Conservation (phyloP, 2,113 vertebrate species). For the Gambusia affinis region DNA sequence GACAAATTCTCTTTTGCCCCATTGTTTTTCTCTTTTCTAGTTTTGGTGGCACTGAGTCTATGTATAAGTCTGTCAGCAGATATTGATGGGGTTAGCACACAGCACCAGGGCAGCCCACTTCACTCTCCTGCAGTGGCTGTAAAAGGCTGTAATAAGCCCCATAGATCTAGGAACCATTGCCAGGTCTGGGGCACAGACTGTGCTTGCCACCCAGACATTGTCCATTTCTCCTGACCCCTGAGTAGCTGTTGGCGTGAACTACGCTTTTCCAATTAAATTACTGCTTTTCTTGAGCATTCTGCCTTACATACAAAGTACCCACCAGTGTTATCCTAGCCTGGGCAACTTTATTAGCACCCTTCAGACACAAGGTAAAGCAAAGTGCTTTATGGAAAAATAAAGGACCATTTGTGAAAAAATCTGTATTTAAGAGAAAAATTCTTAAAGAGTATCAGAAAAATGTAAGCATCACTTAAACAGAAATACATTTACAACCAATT, state of each 20-base stretch:
- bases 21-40: conserved; percentile 25
- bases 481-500: not conserved
- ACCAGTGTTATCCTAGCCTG: not conserved
- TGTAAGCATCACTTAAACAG: not conserved
- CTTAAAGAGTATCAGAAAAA: too few species aligned
- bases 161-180: conserved; percentile 31
- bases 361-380: too few species aligned
- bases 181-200: conserved; percentile 15
- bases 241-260: conserved; percentile 13
- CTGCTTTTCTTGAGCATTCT: conserved; percentile 14
- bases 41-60: conserved; percentile 14
- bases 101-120: conserved; percentile 50
- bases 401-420: not conserved
- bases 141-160: conserved; percentile 41
- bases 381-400: not conserved
- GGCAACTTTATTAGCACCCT: too few species aligned
- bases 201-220: conserved; percentile 22
- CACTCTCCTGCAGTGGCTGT: conserved; percentile 38
- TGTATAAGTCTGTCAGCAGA: conserved; percentile 40
- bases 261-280: conserved; percentile 22
- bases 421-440: too few species aligned
- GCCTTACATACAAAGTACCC: conserved; percentile 4
- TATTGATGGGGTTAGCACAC: conserved; percentile 46
- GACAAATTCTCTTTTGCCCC: conserved; percentile 22
- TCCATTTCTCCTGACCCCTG: conserved; percentile 7